Percentiles rank a stretch among this genome's conserved stretches.
phyloP scores from a whole-genome alignment of 2,113 vertebrate genomes.

The Todiramphus saurophagus region DNA sequence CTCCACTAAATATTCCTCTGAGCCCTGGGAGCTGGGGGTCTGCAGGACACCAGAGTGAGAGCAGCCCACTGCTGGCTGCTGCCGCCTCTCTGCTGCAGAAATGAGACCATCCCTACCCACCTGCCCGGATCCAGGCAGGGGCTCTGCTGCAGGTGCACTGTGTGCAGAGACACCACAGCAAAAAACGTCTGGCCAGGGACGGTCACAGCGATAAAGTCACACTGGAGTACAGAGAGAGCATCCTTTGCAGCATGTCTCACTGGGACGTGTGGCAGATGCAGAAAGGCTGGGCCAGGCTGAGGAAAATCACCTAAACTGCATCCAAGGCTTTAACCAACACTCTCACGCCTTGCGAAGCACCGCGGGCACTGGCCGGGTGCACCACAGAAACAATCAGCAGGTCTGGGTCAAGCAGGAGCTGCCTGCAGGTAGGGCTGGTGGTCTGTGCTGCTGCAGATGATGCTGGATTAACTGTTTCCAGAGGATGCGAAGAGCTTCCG shows the following conservation, averaged over 20 bases:
- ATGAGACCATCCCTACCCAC: neutral
- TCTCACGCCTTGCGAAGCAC: fast-evolving
- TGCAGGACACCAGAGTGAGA: neutral
- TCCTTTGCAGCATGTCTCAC: neutral
- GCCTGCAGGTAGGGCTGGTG: neutral
- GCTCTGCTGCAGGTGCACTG: neutral
- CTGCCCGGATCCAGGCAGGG: neutral
- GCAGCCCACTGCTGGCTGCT: neutral
- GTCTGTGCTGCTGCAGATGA: fast-evolving
- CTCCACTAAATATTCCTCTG: neutral
- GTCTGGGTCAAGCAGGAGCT: neutral
- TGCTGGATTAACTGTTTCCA: neutral
- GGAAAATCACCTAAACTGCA: neutral
- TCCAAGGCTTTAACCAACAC: neutral
- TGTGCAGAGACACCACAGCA: fast-evolving
- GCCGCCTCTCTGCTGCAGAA: neutral
- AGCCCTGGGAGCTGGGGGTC: neutral
- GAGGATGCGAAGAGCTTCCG: neutral
- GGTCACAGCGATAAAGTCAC: neutral
- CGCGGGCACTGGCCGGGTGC: neutral
- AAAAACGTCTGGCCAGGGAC: neutral
- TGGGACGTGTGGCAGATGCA: neutral
- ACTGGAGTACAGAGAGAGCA: neutral
- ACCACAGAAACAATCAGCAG: neutral
- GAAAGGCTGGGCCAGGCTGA: neutral